Conservation (phyloP, 2,113 vertebrate genomes). For the Elephas maximus region DNA sequence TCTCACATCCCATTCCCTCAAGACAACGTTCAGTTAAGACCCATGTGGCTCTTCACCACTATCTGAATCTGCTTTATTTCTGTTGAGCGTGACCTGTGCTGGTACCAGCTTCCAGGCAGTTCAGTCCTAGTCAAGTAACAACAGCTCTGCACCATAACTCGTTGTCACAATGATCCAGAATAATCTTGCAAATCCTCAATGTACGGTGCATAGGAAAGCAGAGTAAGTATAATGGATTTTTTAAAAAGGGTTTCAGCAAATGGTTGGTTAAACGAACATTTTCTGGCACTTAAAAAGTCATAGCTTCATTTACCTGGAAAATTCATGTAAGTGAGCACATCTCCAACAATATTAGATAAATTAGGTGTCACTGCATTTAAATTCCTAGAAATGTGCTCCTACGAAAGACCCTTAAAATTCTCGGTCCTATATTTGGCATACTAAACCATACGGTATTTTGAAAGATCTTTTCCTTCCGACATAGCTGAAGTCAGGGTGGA, state of each 20-base stretch:
- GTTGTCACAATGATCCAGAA: neutral
- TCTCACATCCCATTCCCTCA: neutral
- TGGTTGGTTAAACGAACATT: constrained; percentile 4
- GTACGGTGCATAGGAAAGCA: neutral
- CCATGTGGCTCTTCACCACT: neutral
- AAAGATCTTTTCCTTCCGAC: constrained; percentile 64
- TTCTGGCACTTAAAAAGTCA: neutral
- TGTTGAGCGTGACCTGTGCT: neutral
- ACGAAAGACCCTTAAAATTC: constrained; percentile 30
- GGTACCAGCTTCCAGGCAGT: neutral
- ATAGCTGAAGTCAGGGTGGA: constrained; percentile 39
- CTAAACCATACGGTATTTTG: constrained; percentile 29
- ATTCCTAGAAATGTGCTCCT: constrained; percentile 71
- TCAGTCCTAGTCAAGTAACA: neutral
- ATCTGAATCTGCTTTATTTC: neutral
- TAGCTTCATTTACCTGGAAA: constrained; percentile 35
- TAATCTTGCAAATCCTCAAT: neutral
- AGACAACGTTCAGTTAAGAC: neutral
- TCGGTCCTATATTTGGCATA: constrained; percentile 36
- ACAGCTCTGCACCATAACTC: neutral
- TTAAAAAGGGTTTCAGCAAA: constrained; percentile 8
- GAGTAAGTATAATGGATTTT: neutral
- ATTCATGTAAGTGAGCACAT: constrained; percentile 3
- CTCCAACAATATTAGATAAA: constrained; percentile 48
- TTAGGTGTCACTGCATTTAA: constrained; percentile 43